Percentiles rank a stretch among this genome's conserved stretches.
phyloP scores from a whole-genome alignment of 1,140 invertebrate genomes.

The Cotesia glomerata region DNA sequence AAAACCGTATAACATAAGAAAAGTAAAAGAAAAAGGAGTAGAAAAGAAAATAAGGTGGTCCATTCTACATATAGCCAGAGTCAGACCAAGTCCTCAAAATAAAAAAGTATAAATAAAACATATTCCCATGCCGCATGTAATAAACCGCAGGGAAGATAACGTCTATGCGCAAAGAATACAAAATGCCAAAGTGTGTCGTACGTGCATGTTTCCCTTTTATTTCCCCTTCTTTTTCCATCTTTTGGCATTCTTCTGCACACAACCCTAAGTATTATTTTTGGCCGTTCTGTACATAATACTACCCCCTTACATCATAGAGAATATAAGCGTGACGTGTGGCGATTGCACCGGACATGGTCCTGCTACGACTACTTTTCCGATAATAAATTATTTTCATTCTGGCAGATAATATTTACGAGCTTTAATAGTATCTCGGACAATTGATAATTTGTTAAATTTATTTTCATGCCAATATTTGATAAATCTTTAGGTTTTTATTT shows the following conservation, averaged over 20 bases:
- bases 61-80: conserved; percentile 17
- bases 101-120: conserved; percentile 64
- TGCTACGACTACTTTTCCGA: conserved; percentile 16
- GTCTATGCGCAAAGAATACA: conserved; percentile 61
- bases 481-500: neutral
- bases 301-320: conserved; percentile 39
- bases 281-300: neutral
- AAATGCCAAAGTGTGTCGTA: conserved; percentile 45
- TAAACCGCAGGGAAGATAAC: conserved; percentile 63
- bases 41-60: conserved; percentile 1
- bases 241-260: conserved; percentile 4
- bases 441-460: conserved; percentile 27
- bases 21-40: conserved; percentile 15
- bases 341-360: conserved; percentile 43
- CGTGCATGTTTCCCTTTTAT: conserved; percentile 24
- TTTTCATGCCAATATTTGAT: neutral
- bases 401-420: conserved; percentile 21
- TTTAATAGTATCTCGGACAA: neutral
- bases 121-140: conserved; percentile 57
- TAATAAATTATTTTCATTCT: conserved; percentile 26
- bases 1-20: conserved; percentile 6
- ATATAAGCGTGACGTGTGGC: conserved; percentile 36
- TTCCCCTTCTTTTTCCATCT: neutral
- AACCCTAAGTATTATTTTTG: conserved; percentile 4
- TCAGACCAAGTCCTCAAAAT: conserved; percentile 49